Evolutionary conservation across 2,113 vertebrate genomes (phyloP).

Genomic region (Clinocottus analis): DNA sequence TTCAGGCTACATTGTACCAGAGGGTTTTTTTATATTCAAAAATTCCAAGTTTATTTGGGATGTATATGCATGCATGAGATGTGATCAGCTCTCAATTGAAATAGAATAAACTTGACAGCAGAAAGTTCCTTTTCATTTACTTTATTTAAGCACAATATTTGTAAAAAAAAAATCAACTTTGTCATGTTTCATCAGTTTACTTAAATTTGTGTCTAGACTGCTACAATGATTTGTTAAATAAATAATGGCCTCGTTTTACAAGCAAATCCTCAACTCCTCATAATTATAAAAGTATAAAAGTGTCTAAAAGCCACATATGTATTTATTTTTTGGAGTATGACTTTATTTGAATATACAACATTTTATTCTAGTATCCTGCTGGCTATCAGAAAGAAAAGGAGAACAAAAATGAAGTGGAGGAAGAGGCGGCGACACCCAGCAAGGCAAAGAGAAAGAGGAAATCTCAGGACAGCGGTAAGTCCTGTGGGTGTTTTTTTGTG

Average conservation of each 20-base stretch:
- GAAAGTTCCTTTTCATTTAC: background rate
- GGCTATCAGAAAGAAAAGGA: slow-evolving; percentile 97
- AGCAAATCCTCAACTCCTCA: background rate
- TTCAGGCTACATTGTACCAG: background rate
- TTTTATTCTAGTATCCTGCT: slow-evolving; percentile 90
- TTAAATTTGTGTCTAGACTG: background rate
- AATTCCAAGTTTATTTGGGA: background rate
- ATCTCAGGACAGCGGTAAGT: slow-evolving; percentile 80
- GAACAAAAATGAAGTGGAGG: slow-evolving; percentile 81
- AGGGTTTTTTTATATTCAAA: background rate
- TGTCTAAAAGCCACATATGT: background rate
- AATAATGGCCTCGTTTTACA: background rate
- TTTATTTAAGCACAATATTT: background rate
- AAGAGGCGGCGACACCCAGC: slow-evolving; percentile 74
- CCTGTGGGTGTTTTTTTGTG: background rate
- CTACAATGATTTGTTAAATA: background rate
- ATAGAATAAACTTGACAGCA: background rate
- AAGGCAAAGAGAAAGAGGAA: slow-evolving; percentile 92
- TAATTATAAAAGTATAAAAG: background rate
- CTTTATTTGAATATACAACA: background rate
- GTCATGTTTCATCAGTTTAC: background rate
- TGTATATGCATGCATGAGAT: background rate
- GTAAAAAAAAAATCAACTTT: background rate
- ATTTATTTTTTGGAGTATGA: background rate
- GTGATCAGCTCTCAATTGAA: background rate